These are phyloP conservation scores for Conops quadrifasciatus DNA, from an alignment of 2,888 invertebrate species.

Conservation along the genomic window DNA sequence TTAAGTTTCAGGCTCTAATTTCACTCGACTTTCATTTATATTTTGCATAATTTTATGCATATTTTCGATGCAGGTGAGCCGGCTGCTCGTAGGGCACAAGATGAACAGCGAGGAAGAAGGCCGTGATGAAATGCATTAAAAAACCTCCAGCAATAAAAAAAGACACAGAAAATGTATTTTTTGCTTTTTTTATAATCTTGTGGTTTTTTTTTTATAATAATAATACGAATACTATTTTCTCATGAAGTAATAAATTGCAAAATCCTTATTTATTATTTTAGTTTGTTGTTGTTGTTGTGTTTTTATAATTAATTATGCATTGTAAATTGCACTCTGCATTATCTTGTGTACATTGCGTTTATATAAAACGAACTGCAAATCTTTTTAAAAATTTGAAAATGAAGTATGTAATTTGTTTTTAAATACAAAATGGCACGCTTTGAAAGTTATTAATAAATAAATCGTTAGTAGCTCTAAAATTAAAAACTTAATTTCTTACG, in stretches of 20 bases:
- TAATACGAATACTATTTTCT: conserved; percentile 26
- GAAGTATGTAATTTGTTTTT: conserved; percentile 9
- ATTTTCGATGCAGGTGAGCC: conserved; percentile 68
- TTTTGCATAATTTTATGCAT: too few species aligned
- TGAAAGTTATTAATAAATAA: conserved; percentile 5
- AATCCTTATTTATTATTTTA: not conserved
- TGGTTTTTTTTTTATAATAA: conserved; percentile 20
- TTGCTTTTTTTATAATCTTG: not conserved
- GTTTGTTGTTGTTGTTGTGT: conserved; percentile 4
- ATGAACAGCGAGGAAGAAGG: too few species aligned
- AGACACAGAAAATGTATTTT: too few species aligned
- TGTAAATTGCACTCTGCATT: conserved; percentile 24
- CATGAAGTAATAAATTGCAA: conserved; percentile 19
- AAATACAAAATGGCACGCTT: conserved; percentile 31
- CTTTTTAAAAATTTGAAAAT: conserved; percentile 11
- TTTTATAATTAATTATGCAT: conserved; percentile 9
- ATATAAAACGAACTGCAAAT: conserved; percentile 1
- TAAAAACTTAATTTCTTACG: conserved; percentile 7
- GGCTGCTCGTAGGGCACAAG: conserved; percentile 67
- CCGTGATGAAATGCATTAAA: too few species aligned
- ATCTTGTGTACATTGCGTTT: not conserved
- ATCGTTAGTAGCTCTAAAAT: conserved; percentile 16
- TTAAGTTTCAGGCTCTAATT: conserved; percentile 20
- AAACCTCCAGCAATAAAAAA: too few species aligned
- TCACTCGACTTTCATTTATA: too few species aligned